Percentiles rank a stretch among this genome's conserved stretches.
These are phyloP conservation scores for Adelphocoris suturalis DNA, from an alignment of 2,888 invertebrate species.

Conservation along the genomic window DNA sequence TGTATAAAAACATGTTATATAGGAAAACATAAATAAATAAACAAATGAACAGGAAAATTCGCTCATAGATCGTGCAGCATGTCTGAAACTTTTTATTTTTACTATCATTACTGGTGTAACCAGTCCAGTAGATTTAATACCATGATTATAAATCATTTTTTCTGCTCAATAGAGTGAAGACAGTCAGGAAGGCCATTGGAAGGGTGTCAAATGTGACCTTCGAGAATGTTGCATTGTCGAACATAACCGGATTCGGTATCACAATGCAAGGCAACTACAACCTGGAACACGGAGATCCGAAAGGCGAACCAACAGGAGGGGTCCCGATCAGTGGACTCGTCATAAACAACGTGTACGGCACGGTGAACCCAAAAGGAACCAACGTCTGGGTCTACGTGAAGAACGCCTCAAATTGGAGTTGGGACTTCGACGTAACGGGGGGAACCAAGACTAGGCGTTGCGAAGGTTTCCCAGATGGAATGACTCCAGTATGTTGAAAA, in stretches of 20 bases:
- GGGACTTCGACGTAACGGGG: slow-evolving; percentile 3
- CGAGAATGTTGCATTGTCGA: background rate
- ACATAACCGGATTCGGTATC: slow-evolving; percentile 1
- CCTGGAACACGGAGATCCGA: background rate
- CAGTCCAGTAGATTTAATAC: background rate
- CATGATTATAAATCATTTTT: background rate
- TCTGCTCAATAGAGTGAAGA: background rate
- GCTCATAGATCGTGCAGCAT: too few species aligned
- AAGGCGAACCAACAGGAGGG: slow-evolving; percentile 27
- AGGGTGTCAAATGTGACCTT: slow-evolving; percentile 25
- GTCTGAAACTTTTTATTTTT: too few species aligned
- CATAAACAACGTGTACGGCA: background rate
- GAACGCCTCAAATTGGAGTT: slow-evolving; percentile 47
- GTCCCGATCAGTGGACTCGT: slow-evolving; percentile 20
- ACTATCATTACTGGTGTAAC: too few species aligned
- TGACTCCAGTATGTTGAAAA: background rate
- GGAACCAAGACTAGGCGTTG: background rate
- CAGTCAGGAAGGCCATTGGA: slow-evolving; percentile 8
- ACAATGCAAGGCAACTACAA: slow-evolving; percentile 43
- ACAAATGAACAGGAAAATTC: too few species aligned
- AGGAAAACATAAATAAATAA: too few species aligned
- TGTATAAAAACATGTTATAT: too few species aligned
- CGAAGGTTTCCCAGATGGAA: slow-evolving; percentile 24
- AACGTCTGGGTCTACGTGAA: slow-evolving; percentile 33
- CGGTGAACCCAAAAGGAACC: slow-evolving; percentile 18